These are phyloP conservation scores for Anabacerthia variegaticeps DNA, from an alignment of 2,797 vertebrate species.

Conservation along the genomic window DNA sequence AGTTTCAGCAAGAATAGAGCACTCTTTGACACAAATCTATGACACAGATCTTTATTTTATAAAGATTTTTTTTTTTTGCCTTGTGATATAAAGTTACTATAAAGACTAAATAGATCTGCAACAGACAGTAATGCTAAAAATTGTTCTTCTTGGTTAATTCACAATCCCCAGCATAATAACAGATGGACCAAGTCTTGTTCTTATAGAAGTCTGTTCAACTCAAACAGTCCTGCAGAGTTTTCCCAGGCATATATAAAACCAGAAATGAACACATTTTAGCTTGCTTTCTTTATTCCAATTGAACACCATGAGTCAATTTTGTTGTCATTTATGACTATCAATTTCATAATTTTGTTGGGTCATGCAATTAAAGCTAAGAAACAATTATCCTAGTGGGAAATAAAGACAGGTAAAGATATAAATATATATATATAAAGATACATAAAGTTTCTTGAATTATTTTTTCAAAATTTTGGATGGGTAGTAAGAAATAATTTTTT, in stretches of 20 bases:
- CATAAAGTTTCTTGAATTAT: background rate
- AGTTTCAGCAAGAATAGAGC: background rate
- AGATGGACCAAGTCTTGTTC: background rate
- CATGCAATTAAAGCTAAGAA: background rate
- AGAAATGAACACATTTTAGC: background rate
- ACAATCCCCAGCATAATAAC: background rate
- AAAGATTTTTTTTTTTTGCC: background rate
- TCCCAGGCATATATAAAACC: background rate
- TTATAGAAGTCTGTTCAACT: background rate
- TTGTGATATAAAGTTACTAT: background rate
- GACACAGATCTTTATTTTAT: background rate
- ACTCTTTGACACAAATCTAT: background rate
- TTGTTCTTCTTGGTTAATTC: background rate
- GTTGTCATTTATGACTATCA: background rate
- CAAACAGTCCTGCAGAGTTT: background rate
- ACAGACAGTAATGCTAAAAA: background rate
- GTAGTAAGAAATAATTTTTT: background rate
- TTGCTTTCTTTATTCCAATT: background rate
- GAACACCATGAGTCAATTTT: background rate
- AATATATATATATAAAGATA: no score
- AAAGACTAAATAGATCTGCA: background rate
- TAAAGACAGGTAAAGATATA: background rate
- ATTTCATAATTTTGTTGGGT: background rate
- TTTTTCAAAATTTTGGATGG: background rate
- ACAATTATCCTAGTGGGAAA: background rate